Evolutionary conservation across 2,888 invertebrate species (phyloP).

Genomic region (Sisyra terminalis): DNA sequence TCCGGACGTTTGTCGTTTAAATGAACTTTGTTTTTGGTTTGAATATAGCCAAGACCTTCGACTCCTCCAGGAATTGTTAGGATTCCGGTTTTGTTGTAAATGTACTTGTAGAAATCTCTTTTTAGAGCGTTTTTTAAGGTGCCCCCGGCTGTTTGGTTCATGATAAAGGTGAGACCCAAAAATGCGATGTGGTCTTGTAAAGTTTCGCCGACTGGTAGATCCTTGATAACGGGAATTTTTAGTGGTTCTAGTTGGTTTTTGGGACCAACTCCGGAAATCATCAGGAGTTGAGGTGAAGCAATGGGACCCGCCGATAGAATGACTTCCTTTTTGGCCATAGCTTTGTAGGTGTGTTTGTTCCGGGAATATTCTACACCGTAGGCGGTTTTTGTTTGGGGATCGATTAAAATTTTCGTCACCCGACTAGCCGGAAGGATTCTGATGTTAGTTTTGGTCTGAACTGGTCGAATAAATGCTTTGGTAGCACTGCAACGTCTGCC

Average conservation of each 20-base stretch:
- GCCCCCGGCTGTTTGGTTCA: constrained; percentile 27
- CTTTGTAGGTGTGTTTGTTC: constrained; percentile 19
- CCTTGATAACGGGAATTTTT: constrained; percentile 21
- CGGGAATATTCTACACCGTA: constrained; percentile 50
- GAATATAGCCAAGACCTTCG: constrained; percentile 45
- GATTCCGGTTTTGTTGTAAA: constrained; percentile 29
- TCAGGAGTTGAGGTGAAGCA: constrained; percentile 38
- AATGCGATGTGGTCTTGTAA: constrained; percentile 7
- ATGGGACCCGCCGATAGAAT: constrained; percentile 38
- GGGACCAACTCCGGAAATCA: constrained; percentile 36
- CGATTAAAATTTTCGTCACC: constrained; percentile 49
- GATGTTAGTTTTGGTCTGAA: constrained; percentile 43
- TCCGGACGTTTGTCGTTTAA: constrained; percentile 41
- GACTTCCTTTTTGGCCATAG: constrained; percentile 29
- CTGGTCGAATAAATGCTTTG: constrained; percentile 42
- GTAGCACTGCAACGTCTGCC: constrained; percentile 51
- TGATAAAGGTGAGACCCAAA: constrained; percentile 20
- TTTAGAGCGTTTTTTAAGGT: constrained; percentile 18
- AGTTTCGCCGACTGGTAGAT: constrained; percentile 24
- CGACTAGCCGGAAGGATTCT: constrained; percentile 45
- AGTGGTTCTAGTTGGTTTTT: constrained; percentile 20
- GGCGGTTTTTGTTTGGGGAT: constrained; percentile 40
- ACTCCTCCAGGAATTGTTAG: constrained; percentile 39
- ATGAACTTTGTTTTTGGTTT: constrained; percentile 32
- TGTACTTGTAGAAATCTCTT: constrained; percentile 15